phyloP scores from a whole-genome alignment of 1,140 invertebrate genomes.

The Reticulitermes speratus region DNA sequence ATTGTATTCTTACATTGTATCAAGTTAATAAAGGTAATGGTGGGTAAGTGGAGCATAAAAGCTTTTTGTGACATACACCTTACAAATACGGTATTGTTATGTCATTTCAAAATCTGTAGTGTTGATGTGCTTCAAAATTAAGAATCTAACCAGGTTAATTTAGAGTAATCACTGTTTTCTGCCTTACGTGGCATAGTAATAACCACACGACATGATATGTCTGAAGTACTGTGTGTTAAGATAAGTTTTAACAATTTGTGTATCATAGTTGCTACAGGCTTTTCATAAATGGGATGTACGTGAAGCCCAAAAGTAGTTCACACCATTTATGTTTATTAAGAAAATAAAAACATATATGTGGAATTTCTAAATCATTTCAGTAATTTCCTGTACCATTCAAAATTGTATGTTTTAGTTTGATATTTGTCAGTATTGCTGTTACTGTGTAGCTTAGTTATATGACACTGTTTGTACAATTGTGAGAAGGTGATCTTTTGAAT shows the following conservation, averaged over 20 bases:
- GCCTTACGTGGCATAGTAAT: not conserved
- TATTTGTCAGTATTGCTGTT: not conserved
- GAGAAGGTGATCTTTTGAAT: not conserved
- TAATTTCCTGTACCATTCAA: not conserved
- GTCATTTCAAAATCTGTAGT: not conserved
- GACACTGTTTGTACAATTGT: not conserved
- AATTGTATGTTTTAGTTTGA: not conserved
- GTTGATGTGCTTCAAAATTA: not conserved
- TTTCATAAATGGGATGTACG: not conserved
- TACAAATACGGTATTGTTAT: not conserved
- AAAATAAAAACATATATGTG: constrained; percentile 13
- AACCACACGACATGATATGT: not conserved
- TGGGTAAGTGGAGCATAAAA: not conserved
- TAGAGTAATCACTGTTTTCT: not conserved
- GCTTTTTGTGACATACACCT: not conserved
- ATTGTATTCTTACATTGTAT: no score
- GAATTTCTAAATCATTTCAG: constrained; percentile 9
- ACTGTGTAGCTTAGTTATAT: not conserved
- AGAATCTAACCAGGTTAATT: no score
- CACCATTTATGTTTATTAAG: constrained; percentile 5
- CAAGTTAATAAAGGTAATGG: not conserved
- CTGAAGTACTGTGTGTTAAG: not conserved
- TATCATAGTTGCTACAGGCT: not conserved
- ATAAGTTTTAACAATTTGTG: constrained; percentile 6
- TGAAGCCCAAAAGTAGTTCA: not conserved